Percentiles rank a stretch among this genome's conserved stretches.
Conservation (phyloP, 1,140 invertebrate species). For the Popillia japonica region DNA sequence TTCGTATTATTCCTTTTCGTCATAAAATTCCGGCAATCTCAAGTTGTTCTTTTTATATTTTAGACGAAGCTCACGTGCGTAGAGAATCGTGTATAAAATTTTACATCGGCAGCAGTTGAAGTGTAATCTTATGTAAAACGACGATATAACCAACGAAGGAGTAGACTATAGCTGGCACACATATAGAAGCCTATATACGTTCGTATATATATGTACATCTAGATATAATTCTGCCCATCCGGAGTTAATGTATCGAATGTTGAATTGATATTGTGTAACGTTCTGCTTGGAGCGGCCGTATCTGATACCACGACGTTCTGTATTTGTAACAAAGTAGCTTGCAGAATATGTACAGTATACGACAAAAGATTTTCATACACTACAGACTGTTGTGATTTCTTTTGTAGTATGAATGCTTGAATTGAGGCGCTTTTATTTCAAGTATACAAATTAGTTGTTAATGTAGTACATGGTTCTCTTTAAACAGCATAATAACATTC, state of each 20-base stretch:
- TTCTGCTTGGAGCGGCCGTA: neutral
- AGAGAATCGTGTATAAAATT: neutral
- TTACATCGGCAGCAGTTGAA: constrained; percentile 13
- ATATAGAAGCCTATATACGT: neutral
- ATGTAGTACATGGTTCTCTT: too few species aligned
- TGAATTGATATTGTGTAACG: constrained; percentile 18
- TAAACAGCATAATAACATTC: too few species aligned
- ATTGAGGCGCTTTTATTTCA: too few species aligned
- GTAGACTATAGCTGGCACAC: neutral
- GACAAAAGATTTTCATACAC: neutral
- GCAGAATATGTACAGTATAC: constrained; percentile 4
- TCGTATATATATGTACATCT: neutral
- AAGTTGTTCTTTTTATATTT: neutral
- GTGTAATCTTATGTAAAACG: constrained; percentile 10
- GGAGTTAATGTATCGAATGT: constrained; percentile 8
- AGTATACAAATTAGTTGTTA: too few species aligned
- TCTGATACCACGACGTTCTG: constrained; percentile 9
- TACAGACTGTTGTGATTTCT: too few species aligned
- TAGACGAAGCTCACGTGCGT: neutral
- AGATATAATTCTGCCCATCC: neutral
- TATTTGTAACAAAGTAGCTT: neutral
- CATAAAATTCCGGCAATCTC: neutral
- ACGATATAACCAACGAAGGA: neutral
- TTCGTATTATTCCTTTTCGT: neutral
- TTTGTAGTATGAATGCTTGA: too few species aligned